phyloP scores from a whole-genome alignment of 30 jellyfish, hydroid and myxozoan species.

The Pseudorhiza aurosa region DNA sequence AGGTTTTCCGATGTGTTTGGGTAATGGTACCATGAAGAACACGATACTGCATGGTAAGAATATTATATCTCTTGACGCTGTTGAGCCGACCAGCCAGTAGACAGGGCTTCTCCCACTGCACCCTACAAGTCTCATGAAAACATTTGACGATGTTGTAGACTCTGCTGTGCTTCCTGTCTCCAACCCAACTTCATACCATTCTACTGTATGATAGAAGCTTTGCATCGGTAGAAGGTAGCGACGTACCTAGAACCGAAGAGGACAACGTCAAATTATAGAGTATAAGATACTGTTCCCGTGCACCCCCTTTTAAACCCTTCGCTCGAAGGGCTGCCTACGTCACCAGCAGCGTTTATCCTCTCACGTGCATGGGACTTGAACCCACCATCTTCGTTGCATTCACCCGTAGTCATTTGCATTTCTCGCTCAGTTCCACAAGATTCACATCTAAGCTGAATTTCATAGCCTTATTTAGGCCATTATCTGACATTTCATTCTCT shows the following conservation, averaged over 20 bases:
- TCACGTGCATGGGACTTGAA: too few relatives aligned
- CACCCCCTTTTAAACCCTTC: too few relatives aligned
- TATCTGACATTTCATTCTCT: too few relatives aligned
- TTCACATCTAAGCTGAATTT: too few relatives aligned
- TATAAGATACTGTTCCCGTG: too few relatives aligned
- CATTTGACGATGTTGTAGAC: slow-evolving; percentile 46
- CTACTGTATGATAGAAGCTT: slow-evolving; percentile 15
- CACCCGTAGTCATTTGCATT: too few relatives aligned
- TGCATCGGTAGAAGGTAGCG: slow-evolving; percentile 56
- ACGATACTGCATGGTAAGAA: slow-evolving; percentile 19
- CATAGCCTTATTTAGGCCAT: too few relatives aligned
- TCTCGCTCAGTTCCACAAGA: too few relatives aligned
- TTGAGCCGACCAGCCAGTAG: slow-evolving; percentile 9
- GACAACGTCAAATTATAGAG: neutral
- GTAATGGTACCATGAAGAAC: slow-evolving; percentile 12
- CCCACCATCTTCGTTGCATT: too few relatives aligned
- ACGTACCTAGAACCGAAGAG: slow-evolving; percentile 16
- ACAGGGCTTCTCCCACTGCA: slow-evolving; percentile 23
- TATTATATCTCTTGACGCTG: neutral
- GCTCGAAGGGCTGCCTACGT: too few relatives aligned
- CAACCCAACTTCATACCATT: slow-evolving; percentile 43
- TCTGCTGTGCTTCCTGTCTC: slow-evolving; percentile 8
- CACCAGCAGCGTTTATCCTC: too few relatives aligned
- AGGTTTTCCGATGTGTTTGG: slow-evolving; percentile 44
- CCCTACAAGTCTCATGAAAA: slow-evolving; percentile 20